phyloP scores from a whole-genome alignment of 2,113 vertebrate genomes.

The Salvelinus namaycush region DNA sequence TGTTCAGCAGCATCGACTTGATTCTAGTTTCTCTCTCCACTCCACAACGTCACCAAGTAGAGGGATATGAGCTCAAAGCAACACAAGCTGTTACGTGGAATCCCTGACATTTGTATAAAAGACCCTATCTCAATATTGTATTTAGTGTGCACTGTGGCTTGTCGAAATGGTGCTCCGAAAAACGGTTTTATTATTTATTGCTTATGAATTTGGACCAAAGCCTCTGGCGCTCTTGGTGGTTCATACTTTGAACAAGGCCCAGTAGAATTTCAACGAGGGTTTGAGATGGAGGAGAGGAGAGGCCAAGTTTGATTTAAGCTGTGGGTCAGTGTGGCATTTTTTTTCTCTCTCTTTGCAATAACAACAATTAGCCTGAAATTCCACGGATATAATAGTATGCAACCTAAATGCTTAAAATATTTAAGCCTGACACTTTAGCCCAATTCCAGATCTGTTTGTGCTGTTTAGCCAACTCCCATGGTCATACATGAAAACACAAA shows the following conservation, averaged over 20 bases:
- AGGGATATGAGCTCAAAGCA: neutral
- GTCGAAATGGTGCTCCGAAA: neutral
- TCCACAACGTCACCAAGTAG: neutral
- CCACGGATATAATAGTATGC: neutral
- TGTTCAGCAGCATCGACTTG: neutral
- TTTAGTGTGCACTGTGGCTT: neutral
- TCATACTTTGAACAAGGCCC: neutral
- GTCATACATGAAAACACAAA: neutral
- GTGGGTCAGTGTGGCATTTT: neutral
- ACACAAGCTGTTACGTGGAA: neutral
- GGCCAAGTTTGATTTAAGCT: neutral
- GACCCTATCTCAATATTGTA: constrained; percentile 2
- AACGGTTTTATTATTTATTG: neutral
- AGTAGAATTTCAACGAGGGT: neutral
- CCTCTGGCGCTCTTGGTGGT: neutral
- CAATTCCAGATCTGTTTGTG: no score
- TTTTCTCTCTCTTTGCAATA: neutral
- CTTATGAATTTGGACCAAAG: neutral
- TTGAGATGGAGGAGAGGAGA: neutral
- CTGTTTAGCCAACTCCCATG: neutral
- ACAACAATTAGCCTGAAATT: neutral
- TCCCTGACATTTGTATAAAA: neutral
- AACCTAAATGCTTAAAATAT: neutral
- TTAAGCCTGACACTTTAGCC: no score
- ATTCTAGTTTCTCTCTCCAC: neutral